Evolutionary conservation across 2,113 vertebrate genomes (phyloP).

Genomic region (Chaetodon auriga): DNA sequence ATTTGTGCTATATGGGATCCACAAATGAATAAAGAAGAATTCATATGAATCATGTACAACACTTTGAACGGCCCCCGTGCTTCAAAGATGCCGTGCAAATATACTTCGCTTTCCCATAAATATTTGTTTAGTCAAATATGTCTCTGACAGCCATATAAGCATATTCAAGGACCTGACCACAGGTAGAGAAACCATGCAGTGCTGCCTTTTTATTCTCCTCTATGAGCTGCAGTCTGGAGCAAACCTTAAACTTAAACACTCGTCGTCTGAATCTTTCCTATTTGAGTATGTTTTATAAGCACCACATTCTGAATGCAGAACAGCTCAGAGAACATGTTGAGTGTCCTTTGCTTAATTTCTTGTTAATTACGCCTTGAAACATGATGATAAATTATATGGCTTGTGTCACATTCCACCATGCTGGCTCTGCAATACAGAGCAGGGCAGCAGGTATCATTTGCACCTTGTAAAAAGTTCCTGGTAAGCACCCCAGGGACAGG

Average conservation of each 20-base stretch:
- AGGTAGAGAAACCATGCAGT: not conserved
- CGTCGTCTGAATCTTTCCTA: not conserved
- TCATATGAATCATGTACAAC: not conserved
- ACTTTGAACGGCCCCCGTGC: not conserved
- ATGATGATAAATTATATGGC: conserved; percentile 45
- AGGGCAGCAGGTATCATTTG: conserved; percentile 51
- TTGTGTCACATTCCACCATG: conserved; percentile 42
- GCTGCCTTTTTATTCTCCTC: not conserved
- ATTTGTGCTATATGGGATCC: not conserved
- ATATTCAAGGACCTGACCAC: not conserved
- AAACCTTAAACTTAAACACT: not conserved
- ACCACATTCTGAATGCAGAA: not conserved
- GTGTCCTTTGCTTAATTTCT: conserved; percentile 30
- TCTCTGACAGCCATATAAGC: not conserved
- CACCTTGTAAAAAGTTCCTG: conserved; percentile 67
- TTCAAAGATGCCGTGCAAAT: not conserved
- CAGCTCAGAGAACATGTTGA: not conserved
- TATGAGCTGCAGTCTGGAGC: not conserved
- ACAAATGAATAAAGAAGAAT: not conserved
- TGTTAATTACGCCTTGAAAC: conserved; percentile 49
- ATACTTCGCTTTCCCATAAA: not conserved
- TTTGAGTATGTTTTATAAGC: not conserved
- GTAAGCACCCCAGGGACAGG: conserved; percentile 66
- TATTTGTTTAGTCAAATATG: not conserved
- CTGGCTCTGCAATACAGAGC: conserved; percentile 46